Evolutionary conservation across 92 coral and sea anemone genomes (phyloP).

Genomic region (Chrysogorgia sp.): DNA sequence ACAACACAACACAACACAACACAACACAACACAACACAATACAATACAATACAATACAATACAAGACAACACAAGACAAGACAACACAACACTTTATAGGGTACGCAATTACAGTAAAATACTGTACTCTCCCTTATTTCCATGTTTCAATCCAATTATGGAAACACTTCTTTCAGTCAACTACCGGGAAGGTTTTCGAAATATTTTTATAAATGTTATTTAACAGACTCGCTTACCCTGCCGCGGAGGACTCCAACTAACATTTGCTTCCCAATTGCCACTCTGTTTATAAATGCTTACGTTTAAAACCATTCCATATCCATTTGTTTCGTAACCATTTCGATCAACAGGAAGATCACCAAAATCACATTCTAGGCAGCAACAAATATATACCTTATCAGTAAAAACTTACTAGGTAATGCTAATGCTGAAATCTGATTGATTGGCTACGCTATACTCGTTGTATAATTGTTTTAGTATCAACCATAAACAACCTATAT

Average conservation of each 20-base stretch:
- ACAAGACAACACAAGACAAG: not conserved
- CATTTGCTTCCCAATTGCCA: not conserved
- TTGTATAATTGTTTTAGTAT: no score
- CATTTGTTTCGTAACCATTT: not conserved
- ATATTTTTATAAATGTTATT: not conserved
- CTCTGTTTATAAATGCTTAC: not conserved
- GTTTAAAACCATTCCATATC: not conserved
- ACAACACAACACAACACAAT: not conserved
- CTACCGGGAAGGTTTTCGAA: not conserved
- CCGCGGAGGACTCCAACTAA: not conserved
- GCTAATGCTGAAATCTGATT: no score
- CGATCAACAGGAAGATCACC: not conserved
- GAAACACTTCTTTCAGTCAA: not conserved
- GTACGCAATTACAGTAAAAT: no score
- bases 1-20: not conserved
- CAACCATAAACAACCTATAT: no score
- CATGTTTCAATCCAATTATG: no score
- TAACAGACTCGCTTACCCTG: not conserved
- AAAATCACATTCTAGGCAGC: no score
- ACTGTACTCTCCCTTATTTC: no score
- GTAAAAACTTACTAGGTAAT: no score
- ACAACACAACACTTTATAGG: not conserved
- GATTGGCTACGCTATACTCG: no score
- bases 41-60: not conserved
- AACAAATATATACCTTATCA: no score